Evolutionary conservation across 2,797 vertebrate genomes (phyloP).

Genomic region (Ctenopoma kingsleyae): DNA sequence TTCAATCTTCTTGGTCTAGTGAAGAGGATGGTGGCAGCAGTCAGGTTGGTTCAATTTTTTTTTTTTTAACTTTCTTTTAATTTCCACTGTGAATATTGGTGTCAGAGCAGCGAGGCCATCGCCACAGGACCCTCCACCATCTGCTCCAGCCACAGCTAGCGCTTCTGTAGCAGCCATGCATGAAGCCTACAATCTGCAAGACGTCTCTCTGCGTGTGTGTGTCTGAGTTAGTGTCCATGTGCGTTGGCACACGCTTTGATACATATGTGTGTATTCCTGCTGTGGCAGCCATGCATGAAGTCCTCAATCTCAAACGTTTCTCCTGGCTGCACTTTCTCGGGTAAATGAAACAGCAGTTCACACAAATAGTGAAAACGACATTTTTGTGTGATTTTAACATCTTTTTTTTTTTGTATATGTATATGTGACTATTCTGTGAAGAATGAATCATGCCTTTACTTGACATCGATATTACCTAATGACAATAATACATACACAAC

Average conservation of each 20-base stretch:
- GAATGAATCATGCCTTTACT: constrained; percentile 7
- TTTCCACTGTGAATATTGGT: constrained; percentile 72
- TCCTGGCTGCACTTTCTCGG: constrained; percentile 63
- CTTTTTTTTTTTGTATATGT: constrained; percentile 24
- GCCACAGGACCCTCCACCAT: constrained; percentile 78
- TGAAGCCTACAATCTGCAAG: constrained; percentile 79
- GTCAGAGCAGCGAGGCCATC: constrained; percentile 67
- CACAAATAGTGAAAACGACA: constrained; percentile 25
- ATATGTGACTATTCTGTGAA: constrained; percentile 16
- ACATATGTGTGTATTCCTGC: constrained; percentile 27
- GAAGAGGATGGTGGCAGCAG: constrained; percentile 54
- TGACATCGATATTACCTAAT: constrained; percentile 14
- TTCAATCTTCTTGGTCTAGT: constrained; percentile 55
- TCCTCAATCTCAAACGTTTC: constrained; percentile 62
- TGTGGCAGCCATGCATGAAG: constrained; percentile 69
- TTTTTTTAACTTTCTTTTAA: constrained; percentile 56
- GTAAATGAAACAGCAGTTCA: constrained; percentile 45
- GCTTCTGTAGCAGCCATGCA: constrained; percentile 76
- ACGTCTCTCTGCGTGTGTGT: constrained; percentile 57
- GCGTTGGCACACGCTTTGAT: constrained; percentile 34
- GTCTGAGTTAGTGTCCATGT: constrained; percentile 8
- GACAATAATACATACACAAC: constrained; percentile 7
- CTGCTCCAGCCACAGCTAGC: constrained; percentile 75
- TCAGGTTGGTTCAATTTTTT: constrained; percentile 49
- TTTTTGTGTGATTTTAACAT: constrained; percentile 44